Conservation (phyloP, 2,113 vertebrate species). For the Blennius ocellaris region DNA sequence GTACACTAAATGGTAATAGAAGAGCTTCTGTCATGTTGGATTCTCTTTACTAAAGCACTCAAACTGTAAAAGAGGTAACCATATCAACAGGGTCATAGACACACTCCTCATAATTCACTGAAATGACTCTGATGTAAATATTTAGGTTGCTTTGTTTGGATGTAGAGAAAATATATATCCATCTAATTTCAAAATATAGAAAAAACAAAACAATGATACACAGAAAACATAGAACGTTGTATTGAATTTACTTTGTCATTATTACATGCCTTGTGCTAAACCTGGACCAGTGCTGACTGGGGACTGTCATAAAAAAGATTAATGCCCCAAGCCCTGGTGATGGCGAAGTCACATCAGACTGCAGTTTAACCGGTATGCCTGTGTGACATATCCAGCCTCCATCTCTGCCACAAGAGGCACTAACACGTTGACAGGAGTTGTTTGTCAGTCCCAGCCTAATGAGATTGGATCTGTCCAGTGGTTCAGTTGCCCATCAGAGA, state of each 20-base stretch:
- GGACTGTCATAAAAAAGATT: constrained; percentile 73
- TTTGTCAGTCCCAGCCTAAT: constrained; percentile 75
- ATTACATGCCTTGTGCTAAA: constrained; percentile 51
- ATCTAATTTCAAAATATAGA: constrained; percentile 3
- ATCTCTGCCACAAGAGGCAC: constrained; percentile 70
- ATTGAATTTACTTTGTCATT: constrained; percentile 30
- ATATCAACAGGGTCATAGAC: no score
- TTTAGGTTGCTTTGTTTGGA: no score
- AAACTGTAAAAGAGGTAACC: no score
- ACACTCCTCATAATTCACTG: no score
- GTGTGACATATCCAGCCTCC: constrained; percentile 63
- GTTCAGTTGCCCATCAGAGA: constrained; percentile 34
- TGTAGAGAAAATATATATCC: neutral
- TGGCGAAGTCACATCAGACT: constrained; percentile 58
- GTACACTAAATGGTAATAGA: no score
- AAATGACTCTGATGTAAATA: no score
- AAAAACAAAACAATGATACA: constrained; percentile 20
- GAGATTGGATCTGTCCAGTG: constrained; percentile 61
- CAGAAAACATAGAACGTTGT: constrained; percentile 18
- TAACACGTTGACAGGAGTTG: constrained; percentile 76
- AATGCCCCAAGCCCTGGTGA: constrained; percentile 63
- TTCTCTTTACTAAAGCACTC: no score
- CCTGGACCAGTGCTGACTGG: constrained; percentile 11
- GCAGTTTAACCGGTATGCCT: constrained; percentile 70
- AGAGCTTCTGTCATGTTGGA: no score